phyloP scores from a whole-genome alignment of 2,797 vertebrate species.

The Telmatherina bonti region DNA sequence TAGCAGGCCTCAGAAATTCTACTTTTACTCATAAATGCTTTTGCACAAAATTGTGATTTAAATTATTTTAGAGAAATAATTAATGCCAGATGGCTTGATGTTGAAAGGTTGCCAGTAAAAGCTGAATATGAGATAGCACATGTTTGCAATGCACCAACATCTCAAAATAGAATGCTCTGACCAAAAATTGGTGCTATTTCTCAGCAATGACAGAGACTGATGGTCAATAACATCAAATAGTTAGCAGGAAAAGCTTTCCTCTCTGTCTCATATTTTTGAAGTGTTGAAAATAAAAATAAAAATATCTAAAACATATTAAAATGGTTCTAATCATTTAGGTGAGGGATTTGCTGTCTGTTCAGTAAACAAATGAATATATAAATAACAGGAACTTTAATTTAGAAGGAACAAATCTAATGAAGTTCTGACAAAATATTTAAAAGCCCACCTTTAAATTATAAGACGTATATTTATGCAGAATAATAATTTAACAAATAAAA shows the following conservation, averaged over 20 bases:
- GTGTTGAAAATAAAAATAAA: not conserved
- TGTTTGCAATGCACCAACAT: slow-evolving; percentile 20
- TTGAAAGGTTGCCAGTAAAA: slow-evolving; percentile 24
- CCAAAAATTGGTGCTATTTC: slow-evolving; percentile 12
- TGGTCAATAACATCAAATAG: slow-evolving; percentile 1
- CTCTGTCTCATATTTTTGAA: not conserved
- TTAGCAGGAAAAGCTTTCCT: not conserved
- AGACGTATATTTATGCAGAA: not conserved
- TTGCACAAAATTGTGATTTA: slow-evolving; percentile 33
- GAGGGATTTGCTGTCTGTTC: not conserved
- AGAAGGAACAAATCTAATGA: not conserved
- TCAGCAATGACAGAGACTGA: slow-evolving; percentile 2
- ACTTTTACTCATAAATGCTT: slow-evolving; percentile 29
- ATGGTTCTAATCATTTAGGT: too few relatives aligned
- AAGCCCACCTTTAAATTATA: not conserved
- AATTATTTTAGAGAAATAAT: slow-evolving; percentile 34
- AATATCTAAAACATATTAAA: not conserved
- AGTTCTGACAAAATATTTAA: not conserved
- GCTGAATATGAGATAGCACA: slow-evolving; percentile 4
- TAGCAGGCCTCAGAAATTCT: slow-evolving; percentile 27
- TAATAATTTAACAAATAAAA: not conserved
- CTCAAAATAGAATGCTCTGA: slow-evolving; percentile 15
- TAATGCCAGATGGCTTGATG: slow-evolving; percentile 34
- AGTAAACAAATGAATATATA: not conserved
- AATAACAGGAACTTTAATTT: not conserved